Percentiles rank a stretch among this genome's conserved stretches.
phyloP scores from a whole-genome alignment of 92 coral and sea anemone species.

The Galaxea fascicularis region DNA sequence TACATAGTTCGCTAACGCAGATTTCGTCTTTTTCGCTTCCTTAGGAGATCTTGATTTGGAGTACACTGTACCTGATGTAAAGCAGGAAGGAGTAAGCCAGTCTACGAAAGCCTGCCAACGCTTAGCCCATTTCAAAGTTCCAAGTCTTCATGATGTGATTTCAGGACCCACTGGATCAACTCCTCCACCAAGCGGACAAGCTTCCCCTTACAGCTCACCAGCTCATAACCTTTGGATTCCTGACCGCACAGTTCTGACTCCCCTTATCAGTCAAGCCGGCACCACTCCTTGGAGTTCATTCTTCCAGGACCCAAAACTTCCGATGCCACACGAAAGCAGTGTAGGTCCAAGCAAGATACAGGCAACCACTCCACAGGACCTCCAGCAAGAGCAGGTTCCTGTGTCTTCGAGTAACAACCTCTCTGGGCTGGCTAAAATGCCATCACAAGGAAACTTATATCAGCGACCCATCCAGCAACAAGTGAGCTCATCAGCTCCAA shows the following conservation, averaged over 20 bases:
- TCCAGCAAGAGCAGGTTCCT: conserved; percentile 68
- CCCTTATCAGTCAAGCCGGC: conserved; percentile 92
- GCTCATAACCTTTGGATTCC: conserved; percentile 98
- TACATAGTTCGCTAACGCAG: conserved; percentile 40
- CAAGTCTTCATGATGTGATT: conserved; percentile 93
- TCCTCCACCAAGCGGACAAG: conserved; percentile 93
- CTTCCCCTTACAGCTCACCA: conserved; percentile 95
- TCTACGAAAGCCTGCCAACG: conserved; percentile 81
- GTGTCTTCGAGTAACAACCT: conserved; percentile 39
- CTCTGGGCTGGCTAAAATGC: conserved; percentile 78
- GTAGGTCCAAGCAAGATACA: conserved; percentile 58
- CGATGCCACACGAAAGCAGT: conserved; percentile 62
- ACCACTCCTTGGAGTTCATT: conserved; percentile 78
- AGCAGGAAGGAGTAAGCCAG: conserved; percentile 87
- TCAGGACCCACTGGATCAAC: conserved; percentile 84
- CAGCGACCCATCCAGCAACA: conserved; percentile 87
- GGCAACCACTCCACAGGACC: conserved; percentile 50
- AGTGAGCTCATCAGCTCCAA: conserved; percentile 68
- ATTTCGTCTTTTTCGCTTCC: conserved; percentile 56
- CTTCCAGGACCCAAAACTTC: conserved; percentile 74
- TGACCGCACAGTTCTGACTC: conserved; percentile 97
- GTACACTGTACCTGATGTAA: conserved; percentile 93
- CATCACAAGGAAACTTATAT: conserved; percentile 71
- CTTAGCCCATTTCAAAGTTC: conserved; percentile 94
- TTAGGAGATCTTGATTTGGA: conserved; percentile 98